Base-by-base conservation (phyloP, 2,888 invertebrate species). In the Drosophila percnosoma region DNA sequence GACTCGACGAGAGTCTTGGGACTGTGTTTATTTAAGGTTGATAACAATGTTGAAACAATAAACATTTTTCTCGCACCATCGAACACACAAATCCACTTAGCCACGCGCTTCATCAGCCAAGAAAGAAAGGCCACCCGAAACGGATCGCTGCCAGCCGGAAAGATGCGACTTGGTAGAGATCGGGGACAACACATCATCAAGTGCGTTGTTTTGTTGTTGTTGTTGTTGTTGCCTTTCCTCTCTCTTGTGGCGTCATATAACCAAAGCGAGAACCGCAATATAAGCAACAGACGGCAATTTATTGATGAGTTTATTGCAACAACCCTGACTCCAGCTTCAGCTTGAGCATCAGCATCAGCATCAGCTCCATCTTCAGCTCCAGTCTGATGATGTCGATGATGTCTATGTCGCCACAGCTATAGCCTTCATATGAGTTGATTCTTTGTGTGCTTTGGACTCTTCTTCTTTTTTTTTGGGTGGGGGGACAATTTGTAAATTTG, bases 41-140 rank as follows among this genome's bases (percentile, higher is more conserved):
- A 91, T 91, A 91, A 91, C 91, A 92, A 92, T 90, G 91, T 91
- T 92, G 92, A 92, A 92, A 91, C 92, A 91, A 91, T 91, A 91
- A 91, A 91, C 91, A 92, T 91, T 91, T 91, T 90, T 90, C 88
- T 89, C 90, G 86, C 80, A 85, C 80, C 89, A 75, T 78, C 92
- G 87, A 91, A 91, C 91, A 91, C 89, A 91, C 92, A 91, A 91
- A 91, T 92, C 91, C 91, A 91, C 91, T 91, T 91, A 92, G 91
- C 77, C 85, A 71, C 85, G 80, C 88, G 83, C 83, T 67, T 75
- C 80, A 70, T 63, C 70, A 24, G 8, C 40, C 38, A 76, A 60
- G 62, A 73, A 70, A 63, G 61, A 45, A 36, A 48, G 40, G 61
- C 54, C 81, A 85, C 70, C 82, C 67, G 81, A 78, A 76, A 71